phyloP scores from a whole-genome alignment of 2,113 vertebrate species.

The Xyliphius kryptos region DNA sequence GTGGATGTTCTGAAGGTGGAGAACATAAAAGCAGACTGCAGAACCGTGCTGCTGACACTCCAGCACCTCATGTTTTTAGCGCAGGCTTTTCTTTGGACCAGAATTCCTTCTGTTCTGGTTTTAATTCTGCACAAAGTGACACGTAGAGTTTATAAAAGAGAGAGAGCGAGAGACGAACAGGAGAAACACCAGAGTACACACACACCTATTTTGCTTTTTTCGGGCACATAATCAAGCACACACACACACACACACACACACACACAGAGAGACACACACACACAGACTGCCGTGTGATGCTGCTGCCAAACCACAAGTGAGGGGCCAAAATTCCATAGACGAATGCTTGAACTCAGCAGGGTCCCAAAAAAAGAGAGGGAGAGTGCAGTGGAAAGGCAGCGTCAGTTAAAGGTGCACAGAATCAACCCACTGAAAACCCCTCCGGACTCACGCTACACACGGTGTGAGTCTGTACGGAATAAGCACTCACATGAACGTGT shows the following conservation, averaged over 20 bases:
- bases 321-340: slow-evolving; percentile 73
- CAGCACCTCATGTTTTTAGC: too few relatives aligned
- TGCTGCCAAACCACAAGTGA: slow-evolving; percentile 79
- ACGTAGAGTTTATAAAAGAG: slow-evolving; percentile 65
- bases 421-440: slow-evolving; percentile 12
- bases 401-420: slow-evolving; percentile 48
- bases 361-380: slow-evolving; percentile 47
- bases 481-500: background rate
- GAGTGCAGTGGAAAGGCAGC: slow-evolving; percentile 50
- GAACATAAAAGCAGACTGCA: background rate
- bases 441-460: background rate
- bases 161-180: slow-evolving; percentile 19
- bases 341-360: slow-evolving; percentile 69
- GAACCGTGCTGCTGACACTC: slow-evolving; percentile 25
- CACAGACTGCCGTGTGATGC: slow-evolving; percentile 66
- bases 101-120: slow-evolving; percentile 62
- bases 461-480: background rate
- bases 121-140: slow-evolving; percentile 76
- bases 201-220: slow-evolving; percentile 12
- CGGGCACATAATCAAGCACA: slow-evolving; percentile 15
- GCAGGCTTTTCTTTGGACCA: slow-evolving; percentile 57
- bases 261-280: slow-evolving; percentile 11
- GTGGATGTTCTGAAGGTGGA: background rate
- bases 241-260: slow-evolving; percentile 35
- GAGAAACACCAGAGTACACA: slow-evolving; percentile 3